Evolutionary conservation across 2,113 vertebrate species (phyloP).

Genomic region (Myiozetetes cayanensis): DNA sequence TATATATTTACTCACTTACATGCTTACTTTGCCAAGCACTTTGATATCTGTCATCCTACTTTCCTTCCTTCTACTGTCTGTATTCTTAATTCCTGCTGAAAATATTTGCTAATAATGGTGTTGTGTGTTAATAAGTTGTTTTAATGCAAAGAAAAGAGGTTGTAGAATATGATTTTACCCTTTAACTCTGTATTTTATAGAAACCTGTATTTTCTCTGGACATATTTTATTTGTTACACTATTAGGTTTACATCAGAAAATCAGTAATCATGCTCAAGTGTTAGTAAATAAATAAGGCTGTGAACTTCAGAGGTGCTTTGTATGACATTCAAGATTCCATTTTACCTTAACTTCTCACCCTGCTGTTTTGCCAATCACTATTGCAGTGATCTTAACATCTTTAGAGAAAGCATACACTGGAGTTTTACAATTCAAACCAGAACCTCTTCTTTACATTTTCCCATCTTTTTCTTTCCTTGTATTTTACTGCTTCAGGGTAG

Average conservation of each 20-base stretch:
- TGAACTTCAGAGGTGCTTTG: not conserved
- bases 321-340: not conserved
- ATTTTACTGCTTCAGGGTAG: not conserved
- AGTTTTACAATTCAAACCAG: not conserved
- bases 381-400: not conserved
- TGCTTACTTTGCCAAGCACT: not conserved
- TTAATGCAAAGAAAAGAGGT: not conserved
- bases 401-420: not conserved
- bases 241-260: slow-evolving; percentile 25
- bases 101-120: not conserved
- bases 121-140: not conserved
- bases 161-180: not conserved
- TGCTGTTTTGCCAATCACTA: not conserved
- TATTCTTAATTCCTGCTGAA: not conserved
- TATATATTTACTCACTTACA: not conserved
- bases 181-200: not conserved
- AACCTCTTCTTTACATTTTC: not conserved
- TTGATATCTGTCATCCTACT: not conserved
- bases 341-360: not conserved
- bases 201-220: not conserved
- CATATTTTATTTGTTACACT: slow-evolving; percentile 2
- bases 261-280: not conserved
- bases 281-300: slow-evolving; percentile 31
- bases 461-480: not conserved
- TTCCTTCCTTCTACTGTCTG: not conserved